Evolutionary conservation across 1,140 invertebrate genomes (phyloP), one percentile per base, ranked within the genome.

Genomic region (Nilaparvata lugens): DNA sequence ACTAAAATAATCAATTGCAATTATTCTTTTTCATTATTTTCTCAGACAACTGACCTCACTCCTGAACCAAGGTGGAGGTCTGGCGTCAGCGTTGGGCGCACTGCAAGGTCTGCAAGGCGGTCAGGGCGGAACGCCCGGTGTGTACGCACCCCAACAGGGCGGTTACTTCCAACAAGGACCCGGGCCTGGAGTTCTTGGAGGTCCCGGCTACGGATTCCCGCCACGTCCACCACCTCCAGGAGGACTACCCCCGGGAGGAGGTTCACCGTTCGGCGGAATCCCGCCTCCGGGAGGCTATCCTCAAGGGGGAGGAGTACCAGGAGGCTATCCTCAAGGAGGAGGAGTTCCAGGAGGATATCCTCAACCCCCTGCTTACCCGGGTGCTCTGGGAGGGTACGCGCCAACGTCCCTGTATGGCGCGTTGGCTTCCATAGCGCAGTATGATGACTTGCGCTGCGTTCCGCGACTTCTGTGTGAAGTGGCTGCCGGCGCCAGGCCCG

Each of bases 371-470:
- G 38, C 48, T 4, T 19, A 16, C 2, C 28, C 21, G 0, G 45
- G 16, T 6, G 16, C 16, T 6, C 21, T 42, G 25, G 25, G 48
- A 2, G 45, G 13, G 24, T 59, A 60, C 14, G 53, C 58, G 0
- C 61, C 56, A 4, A 64, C 48, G 24, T 73, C 72, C 60, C 63
- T 81, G 7, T 72, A 78, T 62, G 72, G 79, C 60, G 85, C 84
- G 25, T 70, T 91, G 60, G 79, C 79, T 56, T 86, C 87, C 43
- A 86, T 90, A 63, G 82, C 85, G 55, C 74, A 77, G 65, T 82
- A 88, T 72, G 88, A 90, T 69, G 86, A 89, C 70, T 76, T 83
- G 54, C 81, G 86, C 66, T 91, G 88, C 69, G 84, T 90, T 51
- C 83, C 87, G 3, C 79, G 86, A 70, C 76, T 91, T 62, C 75